Evolutionary conservation across 1,140 invertebrate species (phyloP), one percentile per base, ranked within the genome.

Genomic region (Drosophila arizonae): DNA sequence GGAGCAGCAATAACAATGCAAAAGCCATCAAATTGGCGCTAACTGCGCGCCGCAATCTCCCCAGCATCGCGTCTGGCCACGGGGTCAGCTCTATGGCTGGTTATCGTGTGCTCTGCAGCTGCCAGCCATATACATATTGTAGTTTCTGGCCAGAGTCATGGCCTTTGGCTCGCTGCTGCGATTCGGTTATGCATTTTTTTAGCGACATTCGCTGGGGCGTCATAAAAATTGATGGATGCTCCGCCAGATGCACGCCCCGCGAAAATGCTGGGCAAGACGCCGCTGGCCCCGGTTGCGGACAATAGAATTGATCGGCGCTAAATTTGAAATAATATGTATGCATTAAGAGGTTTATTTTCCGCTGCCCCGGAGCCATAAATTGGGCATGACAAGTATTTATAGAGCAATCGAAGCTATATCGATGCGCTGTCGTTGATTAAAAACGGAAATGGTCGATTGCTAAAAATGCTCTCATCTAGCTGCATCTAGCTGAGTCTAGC

Each of bases 161-260:
- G 60, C 73, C 77, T 81, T 52, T 74, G 50, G 76, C 66, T 13
- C 6, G 36, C 46, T 69, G 57, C 73, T 75, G 71, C 69, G 79
- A 79, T 73, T 70, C 70, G 46, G 28, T 67, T 58, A 48, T 72
- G 56, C 66, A 13, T 43, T 43, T 45, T 46, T 46, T 72, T 6
- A 52, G 43, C 64, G 57, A 69, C 60, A 64, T 73, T 79, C 82
- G 79, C 82, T 79, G 66, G 82, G 79, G 84, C 66, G 72, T 79
- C 79, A 82, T 87, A 87, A 87, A 87, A 87, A 79, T 88, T 87
- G 82, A 87, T 87, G 79, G 68, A 87, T 88, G 79, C 79, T 28
- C 61, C 24, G 15, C 33, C 58, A 56, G 33, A 50, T 61, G 6
- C 43, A 17, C 15, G 50, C 21, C 36, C 4, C 9, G 33, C 9